These are phyloP conservation scores for Harmothoe impar DNA, from an alignment of 2,888 invertebrate species.

Conservation along the genomic window DNA sequence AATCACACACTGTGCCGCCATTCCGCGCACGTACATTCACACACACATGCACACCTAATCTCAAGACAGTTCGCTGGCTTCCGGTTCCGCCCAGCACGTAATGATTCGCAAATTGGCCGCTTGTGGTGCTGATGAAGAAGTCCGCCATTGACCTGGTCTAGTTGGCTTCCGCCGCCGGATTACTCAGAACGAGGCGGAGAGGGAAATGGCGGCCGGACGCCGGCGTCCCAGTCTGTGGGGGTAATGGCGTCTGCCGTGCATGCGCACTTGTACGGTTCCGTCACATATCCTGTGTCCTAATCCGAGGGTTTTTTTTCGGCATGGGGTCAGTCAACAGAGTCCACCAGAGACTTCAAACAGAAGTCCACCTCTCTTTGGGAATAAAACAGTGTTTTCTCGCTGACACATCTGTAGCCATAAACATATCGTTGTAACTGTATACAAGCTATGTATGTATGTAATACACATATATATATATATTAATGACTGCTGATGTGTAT, in stretches of 20 bases:
- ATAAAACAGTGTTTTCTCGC: too few relatives aligned
- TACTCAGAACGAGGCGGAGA: not conserved
- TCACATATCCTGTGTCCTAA: not conserved
- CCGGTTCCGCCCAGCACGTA: conserved; percentile 43
- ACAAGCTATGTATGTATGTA: too few relatives aligned
- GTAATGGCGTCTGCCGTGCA: not conserved
- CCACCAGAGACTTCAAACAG: too few relatives aligned
- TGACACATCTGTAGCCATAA: too few relatives aligned
- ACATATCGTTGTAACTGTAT: too few relatives aligned
- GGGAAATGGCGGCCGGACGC: not conserved
- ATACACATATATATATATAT: not conserved
- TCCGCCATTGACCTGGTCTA: conserved; percentile 44
- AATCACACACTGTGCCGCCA: not conserved
- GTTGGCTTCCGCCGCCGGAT: conserved; percentile 20
- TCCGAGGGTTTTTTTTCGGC: not conserved
- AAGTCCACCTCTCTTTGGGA: too few relatives aligned
- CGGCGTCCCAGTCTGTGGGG: not conserved
- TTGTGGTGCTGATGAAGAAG: conserved; percentile 49
- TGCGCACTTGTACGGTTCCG: not conserved
- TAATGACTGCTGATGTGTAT: not conserved
- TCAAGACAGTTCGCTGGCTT: conserved; percentile 50
- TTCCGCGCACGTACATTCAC: not conserved
- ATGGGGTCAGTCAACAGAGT: too few relatives aligned
- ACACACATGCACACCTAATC: not conserved
- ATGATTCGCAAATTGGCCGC: conserved; percentile 56